phyloP scores from a whole-genome alignment of 2,797 vertebrate species.

The Furcifer pardalis region DNA sequence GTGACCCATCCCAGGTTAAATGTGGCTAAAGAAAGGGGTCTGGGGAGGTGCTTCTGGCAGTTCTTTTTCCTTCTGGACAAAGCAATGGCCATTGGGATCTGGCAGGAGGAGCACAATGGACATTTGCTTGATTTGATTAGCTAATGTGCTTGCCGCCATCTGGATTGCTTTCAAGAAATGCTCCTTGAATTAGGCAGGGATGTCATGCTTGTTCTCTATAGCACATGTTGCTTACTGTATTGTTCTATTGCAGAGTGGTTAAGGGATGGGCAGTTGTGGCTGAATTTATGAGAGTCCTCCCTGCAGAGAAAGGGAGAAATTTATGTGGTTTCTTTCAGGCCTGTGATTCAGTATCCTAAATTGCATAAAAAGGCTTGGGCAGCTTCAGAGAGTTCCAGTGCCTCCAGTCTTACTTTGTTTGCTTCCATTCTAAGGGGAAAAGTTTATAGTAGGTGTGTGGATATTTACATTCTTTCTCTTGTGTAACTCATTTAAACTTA shows the following conservation, averaged over 20 bases:
- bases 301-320: neutral
- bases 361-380: neutral
- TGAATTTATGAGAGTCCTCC: neutral
- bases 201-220: neutral
- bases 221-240: neutral
- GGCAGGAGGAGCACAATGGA: too few species aligned
- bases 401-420: neutral
- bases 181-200: neutral
- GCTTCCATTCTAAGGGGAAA: neutral
- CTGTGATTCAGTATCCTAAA: neutral
- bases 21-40: too few species aligned
- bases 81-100: too few species aligned
- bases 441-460: neutral
- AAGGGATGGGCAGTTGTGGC: neutral
- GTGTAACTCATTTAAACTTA: constrained; percentile 20
- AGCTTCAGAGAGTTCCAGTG: neutral
- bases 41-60: too few species aligned
- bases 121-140: neutral
- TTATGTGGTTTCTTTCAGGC: neutral
- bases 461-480: neutral
- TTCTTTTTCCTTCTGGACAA: too few species aligned
- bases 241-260: neutral
- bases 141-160: neutral
- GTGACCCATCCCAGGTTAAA: too few species aligned
- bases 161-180: neutral